A percentile compares a stretch with the other conserved stretches of the same genome.
Evolutionary conservation across 2,113 vertebrate species (phyloP).

Genomic region (Arenaria interpres): DNA sequence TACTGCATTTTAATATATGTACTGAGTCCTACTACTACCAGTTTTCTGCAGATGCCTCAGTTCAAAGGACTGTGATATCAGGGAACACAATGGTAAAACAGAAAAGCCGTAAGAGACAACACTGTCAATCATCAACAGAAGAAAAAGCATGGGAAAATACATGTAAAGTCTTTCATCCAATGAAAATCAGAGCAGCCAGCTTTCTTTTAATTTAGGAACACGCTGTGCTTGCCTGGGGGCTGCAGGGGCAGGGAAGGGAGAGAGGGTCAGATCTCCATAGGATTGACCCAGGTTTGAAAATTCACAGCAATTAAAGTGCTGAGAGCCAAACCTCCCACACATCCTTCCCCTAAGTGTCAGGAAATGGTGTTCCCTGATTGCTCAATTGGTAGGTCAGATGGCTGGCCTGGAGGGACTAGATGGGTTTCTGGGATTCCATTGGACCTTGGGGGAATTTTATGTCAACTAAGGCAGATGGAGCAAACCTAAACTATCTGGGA

Average conservation of each 20-base stretch:
- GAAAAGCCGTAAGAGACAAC: not conserved
- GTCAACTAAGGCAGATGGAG: not conserved
- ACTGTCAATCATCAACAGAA: not conserved
- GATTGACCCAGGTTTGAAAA: conserved; percentile 54
- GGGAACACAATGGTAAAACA: not conserved
- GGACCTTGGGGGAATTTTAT: not conserved
- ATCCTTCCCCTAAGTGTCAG: conserved; percentile 22
- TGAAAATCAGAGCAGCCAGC: conserved; percentile 30
- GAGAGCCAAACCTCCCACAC: conserved; percentile 36
- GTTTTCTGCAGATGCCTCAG: not conserved
- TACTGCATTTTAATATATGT: not conserved
- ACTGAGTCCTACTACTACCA: not conserved
- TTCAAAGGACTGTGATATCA: not conserved
- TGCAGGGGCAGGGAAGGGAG: not conserved
- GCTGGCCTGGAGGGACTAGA: conserved; percentile 20
- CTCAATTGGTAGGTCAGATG: conserved; percentile 27
- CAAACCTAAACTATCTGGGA: not conserved
- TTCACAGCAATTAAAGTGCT: not conserved
- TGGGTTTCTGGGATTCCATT: conserved; percentile 25
- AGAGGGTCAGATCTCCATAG: conserved; percentile 27
- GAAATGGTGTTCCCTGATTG: conserved; percentile 38
- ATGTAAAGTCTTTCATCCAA: not conserved
- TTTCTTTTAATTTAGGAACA: conserved; percentile 40
- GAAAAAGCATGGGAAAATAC: conserved; percentile 8
- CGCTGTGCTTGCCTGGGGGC: conserved; percentile 1